Conservation (phyloP, 2,113 vertebrate species). For the Pterocles burchelli region DNA sequence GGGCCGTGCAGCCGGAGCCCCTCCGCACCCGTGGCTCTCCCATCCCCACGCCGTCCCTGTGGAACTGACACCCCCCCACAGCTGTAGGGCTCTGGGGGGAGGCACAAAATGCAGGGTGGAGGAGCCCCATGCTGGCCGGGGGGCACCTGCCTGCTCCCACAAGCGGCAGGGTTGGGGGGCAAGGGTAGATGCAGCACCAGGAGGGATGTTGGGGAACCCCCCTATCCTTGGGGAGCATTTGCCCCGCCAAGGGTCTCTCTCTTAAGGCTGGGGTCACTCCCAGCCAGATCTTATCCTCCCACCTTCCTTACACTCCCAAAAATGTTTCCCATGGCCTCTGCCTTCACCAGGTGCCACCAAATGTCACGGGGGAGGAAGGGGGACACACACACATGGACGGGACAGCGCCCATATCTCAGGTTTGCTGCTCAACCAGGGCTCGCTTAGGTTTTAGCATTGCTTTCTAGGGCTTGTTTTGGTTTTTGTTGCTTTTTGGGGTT, state of each 20-base stretch:
- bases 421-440: not conserved
- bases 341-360: rapidly evolving
- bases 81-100: not conserved
- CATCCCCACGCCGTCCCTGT: not conserved
- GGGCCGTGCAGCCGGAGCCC: not conserved
- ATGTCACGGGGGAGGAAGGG: no score
- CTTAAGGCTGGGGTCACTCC: not conserved
- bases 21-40: not conserved
- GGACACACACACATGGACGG: no score
- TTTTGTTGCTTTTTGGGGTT: no score
- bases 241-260: no score
- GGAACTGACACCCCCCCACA: not conserved
- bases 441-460: not conserved
- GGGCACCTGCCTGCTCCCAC: not conserved
- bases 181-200: not conserved
- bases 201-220: not conserved
- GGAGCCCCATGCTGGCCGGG: no score
- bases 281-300: not conserved
- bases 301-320: not conserved
- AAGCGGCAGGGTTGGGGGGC: no score
- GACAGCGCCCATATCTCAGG: not conserved
- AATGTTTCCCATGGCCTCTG: not conserved
- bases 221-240: not conserved
- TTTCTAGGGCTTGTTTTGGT: not conserved
- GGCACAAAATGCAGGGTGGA: not conserved